Base-by-base conservation (phyloP, 2,888 invertebrate species). In the Trissoscelio sp. region DNA sequence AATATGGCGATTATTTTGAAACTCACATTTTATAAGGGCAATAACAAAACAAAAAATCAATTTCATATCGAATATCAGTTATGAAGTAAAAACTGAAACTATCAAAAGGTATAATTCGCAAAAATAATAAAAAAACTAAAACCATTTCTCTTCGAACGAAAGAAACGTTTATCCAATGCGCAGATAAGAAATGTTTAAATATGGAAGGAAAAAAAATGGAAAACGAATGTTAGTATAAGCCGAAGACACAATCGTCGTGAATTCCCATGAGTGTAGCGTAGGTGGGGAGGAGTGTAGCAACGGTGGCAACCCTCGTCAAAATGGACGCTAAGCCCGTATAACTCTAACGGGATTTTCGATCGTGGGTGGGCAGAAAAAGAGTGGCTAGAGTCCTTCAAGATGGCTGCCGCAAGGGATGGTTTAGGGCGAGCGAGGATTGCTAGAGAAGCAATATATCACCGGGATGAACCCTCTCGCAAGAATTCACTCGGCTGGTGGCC, bases 261-360 rank as follows among this genome's bases (percentile, higher is more conserved):
- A 73, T 73, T 81, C 81, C 81, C 78, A 69, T 62, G 81, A 64
- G 82, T 60, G 37, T 48, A 28, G 42, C 51, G 53, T 82, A 85
- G 84, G 81, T 83, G 82, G 86, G 83, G 83, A 64, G 48, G 69
- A 72, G 62, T 20, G 74, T 39, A 16, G 16, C 14, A 24, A 22
- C 20, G 48, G 48, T 42, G 37, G 83, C 83, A 85, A 85, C 88
- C 89, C 89, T 88, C 89, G 89, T 90, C 91, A 91, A 91, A 91
- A 91, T 91, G 91, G 91, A 91, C 90, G 89, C 90, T 90, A 90
- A 90, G 88, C 89, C 89, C 88, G 88, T 88, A 90, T 90, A 90
- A 90, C 89, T 90, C 91, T 91, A 91, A 91, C 90, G 88, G 91
- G 91, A 91, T 91, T 91, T 90, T 89, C 90, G 90, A 91, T 90